Base-by-base conservation (phyloP, 2,888 invertebrate species). In the Apotomis capreana region DNA sequence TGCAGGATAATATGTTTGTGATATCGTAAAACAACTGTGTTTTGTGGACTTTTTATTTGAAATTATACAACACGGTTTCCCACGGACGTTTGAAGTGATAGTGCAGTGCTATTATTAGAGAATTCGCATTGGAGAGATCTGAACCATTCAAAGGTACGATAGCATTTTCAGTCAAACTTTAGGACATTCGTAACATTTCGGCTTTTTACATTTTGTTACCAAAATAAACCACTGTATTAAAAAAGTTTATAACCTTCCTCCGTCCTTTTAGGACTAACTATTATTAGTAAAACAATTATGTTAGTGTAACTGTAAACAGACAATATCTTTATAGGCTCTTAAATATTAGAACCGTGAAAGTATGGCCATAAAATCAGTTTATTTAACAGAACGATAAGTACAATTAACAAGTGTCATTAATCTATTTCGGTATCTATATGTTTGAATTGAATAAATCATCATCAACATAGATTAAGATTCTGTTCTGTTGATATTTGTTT, bases 21-120 rank as follows among this genome's bases (percentile, higher is more conserved):
- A 68, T 63, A 46, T 68, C 5, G 58, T 72, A 51, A 68, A 68
- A 68, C 26, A 68, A 57, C 55, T 44, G 63, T 72, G 62, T 63
- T 52, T 59, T 54, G 62, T 63, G 51, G 36, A 68, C 37, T 63
- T 68, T 63, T 8, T 5, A n/a, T 58, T 26, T 51, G 12, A 52
- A 54, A 44, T 54, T 46, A 46, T 15, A 10, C 4, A 10, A 46
- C 15, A 52, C 51, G 36, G 8, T 44, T 46, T 44, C 59, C 5
- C 40, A 13, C 57, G 8, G 52, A 46, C 52, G 5, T 61, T 52
- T 15, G 54, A 67, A 72, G 68, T 72, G 72, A 12, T 52, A 52
- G 72, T 72, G 72, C 12, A 68, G 72, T 68, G 61, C 36, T 62
- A 51, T 46, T 51, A 37, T 54, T 46, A 44, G n/a, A 54, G 52